Evolutionary conservation across 2,888 invertebrate species (phyloP).

Genomic region (Cheilosia grossa): DNA sequence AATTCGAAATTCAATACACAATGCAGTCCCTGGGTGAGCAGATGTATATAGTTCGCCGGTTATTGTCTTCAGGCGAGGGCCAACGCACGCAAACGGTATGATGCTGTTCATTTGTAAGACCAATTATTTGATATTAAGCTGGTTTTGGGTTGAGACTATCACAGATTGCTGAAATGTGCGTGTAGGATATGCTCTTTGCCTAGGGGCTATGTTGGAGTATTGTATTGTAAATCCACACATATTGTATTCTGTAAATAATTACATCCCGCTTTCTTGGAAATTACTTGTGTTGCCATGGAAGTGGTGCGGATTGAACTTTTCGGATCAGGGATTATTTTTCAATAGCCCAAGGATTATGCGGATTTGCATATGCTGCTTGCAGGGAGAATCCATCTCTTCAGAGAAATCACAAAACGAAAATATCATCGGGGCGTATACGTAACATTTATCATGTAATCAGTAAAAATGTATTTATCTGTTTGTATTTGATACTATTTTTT

Average conservation of each 20-base stretch:
- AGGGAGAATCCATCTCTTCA: no score
- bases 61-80: not conserved
- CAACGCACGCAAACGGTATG: conserved; percentile 26
- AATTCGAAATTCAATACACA: conserved; percentile 52
- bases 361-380: no score
- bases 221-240: conserved; percentile 8
- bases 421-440: no score
- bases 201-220: not conserved
- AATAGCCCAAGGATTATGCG: not conserved
- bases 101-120: conserved; percentile 54
- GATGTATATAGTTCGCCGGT: not conserved
- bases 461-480: no score
- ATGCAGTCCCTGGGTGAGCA: not conserved
- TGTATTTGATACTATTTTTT: no score
- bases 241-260: conserved; percentile 38
- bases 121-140: conserved; percentile 56
- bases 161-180: not conserved
- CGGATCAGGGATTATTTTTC: conserved; percentile 4
- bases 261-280: conserved; percentile 3
- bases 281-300: not conserved
- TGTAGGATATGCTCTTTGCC: not conserved
- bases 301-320: not conserved
- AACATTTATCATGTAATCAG: no score
- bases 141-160: conserved; percentile 31
- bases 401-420: no score